These are phyloP conservation scores for Psittacula derbiana DNA, from an alignment of 2,797 vertebrate species.

Conservation along the genomic window DNA sequence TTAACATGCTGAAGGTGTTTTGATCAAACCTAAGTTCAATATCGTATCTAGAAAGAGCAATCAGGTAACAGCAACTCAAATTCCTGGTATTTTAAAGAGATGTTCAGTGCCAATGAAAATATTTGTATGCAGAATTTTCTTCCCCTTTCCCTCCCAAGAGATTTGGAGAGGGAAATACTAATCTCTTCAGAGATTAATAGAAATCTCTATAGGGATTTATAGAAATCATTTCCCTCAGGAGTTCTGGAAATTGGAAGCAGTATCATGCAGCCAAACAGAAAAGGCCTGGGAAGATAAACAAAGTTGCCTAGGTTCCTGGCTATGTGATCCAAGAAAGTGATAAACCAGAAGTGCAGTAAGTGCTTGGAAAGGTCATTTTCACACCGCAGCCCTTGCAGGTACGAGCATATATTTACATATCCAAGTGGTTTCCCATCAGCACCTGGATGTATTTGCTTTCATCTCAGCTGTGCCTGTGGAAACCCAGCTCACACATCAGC, in stretches of 20 bases:
- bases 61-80: accelerated
- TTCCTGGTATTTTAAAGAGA: background rate
- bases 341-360: background rate
- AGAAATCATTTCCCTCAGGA: background rate
- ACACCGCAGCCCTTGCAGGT: background rate
- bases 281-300: background rate
- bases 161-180: background rate
- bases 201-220: background rate
- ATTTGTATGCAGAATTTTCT: background rate
- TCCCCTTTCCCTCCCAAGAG: accelerated
- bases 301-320: background rate
- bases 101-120: background rate
- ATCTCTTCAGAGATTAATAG: background rate
- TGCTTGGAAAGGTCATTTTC: background rate
- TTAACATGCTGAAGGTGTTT: accelerated
- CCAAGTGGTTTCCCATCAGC: background rate
- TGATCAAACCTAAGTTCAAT: background rate
- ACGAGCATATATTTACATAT: background rate
- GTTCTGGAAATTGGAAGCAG: background rate
- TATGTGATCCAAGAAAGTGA: background rate
- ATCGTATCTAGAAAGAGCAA: background rate
- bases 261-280: background rate
- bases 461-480: background rate
- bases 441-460: background rate
- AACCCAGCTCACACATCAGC: accelerated